These are phyloP conservation scores for Rhombomys opimus DNA, from an alignment of 2,113 vertebrate species.

Conservation along the genomic window DNA sequence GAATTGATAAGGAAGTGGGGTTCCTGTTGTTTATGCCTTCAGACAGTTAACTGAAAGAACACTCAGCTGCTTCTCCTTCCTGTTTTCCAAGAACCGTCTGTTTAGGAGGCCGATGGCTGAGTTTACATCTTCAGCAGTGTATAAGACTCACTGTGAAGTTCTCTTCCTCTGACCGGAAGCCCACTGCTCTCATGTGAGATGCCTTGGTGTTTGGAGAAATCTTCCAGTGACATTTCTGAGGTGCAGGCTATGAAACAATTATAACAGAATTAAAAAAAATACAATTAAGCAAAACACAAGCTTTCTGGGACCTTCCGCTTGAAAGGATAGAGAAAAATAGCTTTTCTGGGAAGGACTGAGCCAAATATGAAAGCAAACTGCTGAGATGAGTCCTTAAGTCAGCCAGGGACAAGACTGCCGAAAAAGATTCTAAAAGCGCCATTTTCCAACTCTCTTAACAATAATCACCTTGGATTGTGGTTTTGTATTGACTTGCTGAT, in stretches of 20 bases:
- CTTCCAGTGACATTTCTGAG: not conserved
- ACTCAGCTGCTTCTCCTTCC: slow-evolving; percentile 73
- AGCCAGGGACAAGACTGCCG: slow-evolving; percentile 53
- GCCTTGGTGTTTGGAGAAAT: not conserved
- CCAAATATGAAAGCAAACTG: not conserved
- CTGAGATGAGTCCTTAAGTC: not conserved
- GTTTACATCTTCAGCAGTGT: slow-evolving; percentile 51
- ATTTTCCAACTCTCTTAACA: slow-evolving; percentile 48
- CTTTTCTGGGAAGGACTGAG: slow-evolving; percentile 22
- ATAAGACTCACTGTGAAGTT: not conserved
- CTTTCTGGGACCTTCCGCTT: not conserved
- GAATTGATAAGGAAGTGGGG: slow-evolving; percentile 65
- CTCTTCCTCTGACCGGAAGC: not conserved
- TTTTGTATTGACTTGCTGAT: slow-evolving; percentile 63
- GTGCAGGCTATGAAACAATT: not conserved
- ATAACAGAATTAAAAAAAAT: not conserved
- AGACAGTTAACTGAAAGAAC: slow-evolving; percentile 69
- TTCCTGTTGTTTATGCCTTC: slow-evolving; percentile 77
- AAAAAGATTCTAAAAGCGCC: slow-evolving; percentile 44
- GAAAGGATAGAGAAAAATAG: not conserved
- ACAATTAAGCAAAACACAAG: not conserved
- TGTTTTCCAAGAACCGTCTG: slow-evolving; percentile 74
- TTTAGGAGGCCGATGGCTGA: not conserved
- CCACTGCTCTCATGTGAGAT: not conserved
- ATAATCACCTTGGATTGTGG: slow-evolving; percentile 51